Evolutionary conservation across 2,888 invertebrate species (phyloP).

Genomic region (Tipula lateralis): DNA sequence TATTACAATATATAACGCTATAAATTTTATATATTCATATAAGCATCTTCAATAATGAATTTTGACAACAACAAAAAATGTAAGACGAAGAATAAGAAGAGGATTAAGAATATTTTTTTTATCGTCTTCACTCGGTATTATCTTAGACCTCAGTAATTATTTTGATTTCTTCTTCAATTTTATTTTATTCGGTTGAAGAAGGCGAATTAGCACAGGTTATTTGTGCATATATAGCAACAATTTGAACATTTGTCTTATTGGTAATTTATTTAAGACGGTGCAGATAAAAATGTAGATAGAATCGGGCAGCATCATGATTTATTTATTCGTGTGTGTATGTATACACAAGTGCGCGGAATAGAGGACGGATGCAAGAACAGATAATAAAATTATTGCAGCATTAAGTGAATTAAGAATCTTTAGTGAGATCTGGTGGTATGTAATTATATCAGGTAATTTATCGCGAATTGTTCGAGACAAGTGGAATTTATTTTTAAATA

Average conservation of each 20-base stretch:
- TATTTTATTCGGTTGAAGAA: background rate
- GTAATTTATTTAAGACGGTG: background rate
- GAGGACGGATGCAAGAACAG: background rate
- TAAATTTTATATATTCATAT: background rate
- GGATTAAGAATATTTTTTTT: background rate
- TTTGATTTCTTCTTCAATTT: background rate
- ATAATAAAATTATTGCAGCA: background rate
- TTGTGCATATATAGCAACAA: background rate
- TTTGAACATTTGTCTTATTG: background rate
- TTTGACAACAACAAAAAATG: conserved; percentile 12
- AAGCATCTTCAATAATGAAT: background rate
- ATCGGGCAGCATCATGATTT: background rate
- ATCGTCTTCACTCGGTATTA: background rate
- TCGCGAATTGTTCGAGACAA: background rate
- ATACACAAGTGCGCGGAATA: background rate
- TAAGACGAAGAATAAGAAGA: background rate
- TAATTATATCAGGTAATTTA: background rate
- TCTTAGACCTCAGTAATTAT: background rate
- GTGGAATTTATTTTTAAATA: background rate
- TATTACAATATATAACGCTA: conserved; percentile 11
- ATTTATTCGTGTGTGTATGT: background rate
- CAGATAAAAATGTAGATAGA: background rate
- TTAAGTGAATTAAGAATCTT: background rate
- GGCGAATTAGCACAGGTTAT: no score
- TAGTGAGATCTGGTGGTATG: background rate